A percentile compares a stretch with the other conserved stretches of the same genome.
These are phyloP conservation scores for Caenorhabditis inopinata DNA, from an alignment of 1,140 invertebrate species.

Conservation along the genomic window DNA sequence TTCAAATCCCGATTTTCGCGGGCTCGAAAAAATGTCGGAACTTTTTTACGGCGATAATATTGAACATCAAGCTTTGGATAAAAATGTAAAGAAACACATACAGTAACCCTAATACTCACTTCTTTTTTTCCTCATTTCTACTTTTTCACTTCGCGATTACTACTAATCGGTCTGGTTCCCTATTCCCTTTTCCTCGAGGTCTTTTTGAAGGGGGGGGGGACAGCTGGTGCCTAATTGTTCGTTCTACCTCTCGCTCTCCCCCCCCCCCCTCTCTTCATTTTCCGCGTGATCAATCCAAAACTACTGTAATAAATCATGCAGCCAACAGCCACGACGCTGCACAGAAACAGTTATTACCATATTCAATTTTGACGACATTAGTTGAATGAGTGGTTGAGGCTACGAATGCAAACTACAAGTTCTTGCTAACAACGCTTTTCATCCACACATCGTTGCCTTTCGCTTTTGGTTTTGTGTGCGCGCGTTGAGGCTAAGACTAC, in stretches of 20 bases:
- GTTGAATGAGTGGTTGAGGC: not conserved
- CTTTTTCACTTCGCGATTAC: not conserved
- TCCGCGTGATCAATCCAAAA: not conserved
- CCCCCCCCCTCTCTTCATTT: not conserved
- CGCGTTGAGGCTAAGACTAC: no score
- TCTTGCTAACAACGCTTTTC: no score
- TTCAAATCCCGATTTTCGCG: no score
- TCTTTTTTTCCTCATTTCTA: constrained; percentile 7
- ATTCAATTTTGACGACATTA: not conserved
- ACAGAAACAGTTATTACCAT: not conserved
- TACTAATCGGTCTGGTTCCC: not conserved
- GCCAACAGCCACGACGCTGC: no score
- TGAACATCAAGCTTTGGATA: no score
- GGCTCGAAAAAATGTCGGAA: no score
- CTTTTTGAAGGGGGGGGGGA: not conserved
- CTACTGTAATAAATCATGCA: not conserved
- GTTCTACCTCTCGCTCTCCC: not conserved
- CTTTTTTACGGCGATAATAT: no score
- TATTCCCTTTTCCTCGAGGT: not conserved
- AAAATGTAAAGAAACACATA: no score
- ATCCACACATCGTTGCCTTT: no score
- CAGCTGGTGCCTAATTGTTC: not conserved
- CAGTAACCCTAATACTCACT: no score
- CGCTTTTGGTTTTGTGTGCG: no score
- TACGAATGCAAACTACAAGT: no score